Percentiles rank a stretch among this genome's conserved stretches.
Conservation (phyloP, 2,113 vertebrate genomes). For the Sinocyclocheilus grahami region DNA sequence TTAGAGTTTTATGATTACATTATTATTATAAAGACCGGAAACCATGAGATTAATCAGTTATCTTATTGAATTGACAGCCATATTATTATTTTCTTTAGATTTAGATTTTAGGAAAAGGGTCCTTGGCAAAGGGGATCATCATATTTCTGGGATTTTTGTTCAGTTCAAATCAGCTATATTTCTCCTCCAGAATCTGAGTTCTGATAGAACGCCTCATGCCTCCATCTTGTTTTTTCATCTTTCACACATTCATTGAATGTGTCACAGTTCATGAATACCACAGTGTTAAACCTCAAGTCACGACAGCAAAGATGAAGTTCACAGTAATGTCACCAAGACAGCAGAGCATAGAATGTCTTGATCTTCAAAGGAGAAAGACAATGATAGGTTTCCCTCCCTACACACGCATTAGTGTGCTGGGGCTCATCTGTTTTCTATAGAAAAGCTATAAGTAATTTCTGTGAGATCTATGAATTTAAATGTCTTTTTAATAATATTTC, state of each 20-base stretch:
- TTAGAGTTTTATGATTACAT: no score
- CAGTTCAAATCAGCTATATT: not conserved
- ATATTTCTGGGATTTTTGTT: not conserved
- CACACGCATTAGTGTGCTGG: not conserved
- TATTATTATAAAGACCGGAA: not conserved
- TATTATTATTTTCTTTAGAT: not conserved
- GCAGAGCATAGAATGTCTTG: slow-evolving; percentile 28
- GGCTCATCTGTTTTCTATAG: not conserved
- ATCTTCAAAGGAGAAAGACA: slow-evolving; percentile 33
- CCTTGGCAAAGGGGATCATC: not conserved
- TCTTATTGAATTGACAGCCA: not conserved
- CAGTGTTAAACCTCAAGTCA: slow-evolving; percentile 31
- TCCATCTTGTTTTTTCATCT: not conserved
- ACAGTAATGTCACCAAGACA: slow-evolving; percentile 37
- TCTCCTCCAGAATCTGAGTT: not conserved
- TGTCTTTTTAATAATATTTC: not conserved
- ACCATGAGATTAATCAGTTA: not conserved
- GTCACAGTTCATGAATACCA: not conserved
- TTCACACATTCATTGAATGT: not conserved
- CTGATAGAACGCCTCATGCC: not conserved
- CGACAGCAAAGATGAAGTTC: slow-evolving; percentile 21
- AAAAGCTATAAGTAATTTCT: slow-evolving; percentile 8
- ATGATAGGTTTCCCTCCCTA: not conserved
- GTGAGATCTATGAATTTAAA: not conserved
- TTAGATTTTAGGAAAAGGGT: not conserved